Base-by-base conservation (phyloP, 2,113 vertebrate species). In the Alces alces region DNA sequence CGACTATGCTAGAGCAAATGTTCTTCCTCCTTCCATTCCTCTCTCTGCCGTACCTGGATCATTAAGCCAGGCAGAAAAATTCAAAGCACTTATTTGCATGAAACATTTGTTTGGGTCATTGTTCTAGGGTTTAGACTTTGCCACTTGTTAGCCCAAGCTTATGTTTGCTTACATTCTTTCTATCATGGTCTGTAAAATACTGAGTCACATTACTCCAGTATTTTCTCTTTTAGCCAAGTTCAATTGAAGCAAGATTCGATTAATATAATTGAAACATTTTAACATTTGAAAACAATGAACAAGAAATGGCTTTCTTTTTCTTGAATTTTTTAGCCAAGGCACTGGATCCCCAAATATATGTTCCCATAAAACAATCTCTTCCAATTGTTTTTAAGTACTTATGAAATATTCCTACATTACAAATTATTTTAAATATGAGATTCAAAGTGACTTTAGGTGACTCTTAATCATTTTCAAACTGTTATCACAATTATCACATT, bases 391-490 rank as follows among this genome's bases (percentile, higher is more conserved):
- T 96, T 79, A 33, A 57, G 28, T 6, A 45, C 16, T 57, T 52
- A 61, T 54, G 0, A 92, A 94, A 91, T 87, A 88, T 8, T 47
- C 94, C 60, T 91, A 64, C 85, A 73, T 17, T 15, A 19, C 1
- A 54, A 10, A n/a, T 36, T 39, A 39, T 95, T 98, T 98, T 89
- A 58, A 97, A 83, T 76, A 64, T 47, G 45, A 87, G 50, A 27
- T 25, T 73, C 15, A 66, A 87, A 93, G 10, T 66, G 0, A 70
- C 21, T 82, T 91, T 52, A 89, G 58, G 64, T 73, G 88, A 91
- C 73, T 92, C 73, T 96, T 23, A 47, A 13, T 94, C 17, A 86
- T 83, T 14, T 19, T 64, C 80, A 96, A 61, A 57, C 36, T 92
- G 83, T 96, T 61, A 57, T 45, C 64, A 36, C 64, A 92, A 82